Percentiles rank a stretch among this genome's conserved stretches.
Evolutionary conservation across 1,140 invertebrate species (phyloP).

Genomic region (Drosophila sucinea): DNA sequence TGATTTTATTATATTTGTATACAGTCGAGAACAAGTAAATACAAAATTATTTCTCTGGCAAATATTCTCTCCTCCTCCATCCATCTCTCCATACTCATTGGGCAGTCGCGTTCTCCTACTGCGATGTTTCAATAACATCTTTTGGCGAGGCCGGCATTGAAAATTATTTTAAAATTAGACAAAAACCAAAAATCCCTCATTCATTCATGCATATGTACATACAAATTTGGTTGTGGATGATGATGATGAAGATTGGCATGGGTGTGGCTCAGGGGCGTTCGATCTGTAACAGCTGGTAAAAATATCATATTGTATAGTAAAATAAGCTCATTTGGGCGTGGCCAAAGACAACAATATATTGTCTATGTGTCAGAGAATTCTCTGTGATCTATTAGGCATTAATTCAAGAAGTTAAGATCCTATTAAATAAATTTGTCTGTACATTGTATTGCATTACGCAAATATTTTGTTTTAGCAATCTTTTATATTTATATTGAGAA

Average conservation of each 20-base stretch:
- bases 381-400: no score
- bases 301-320: background rate
- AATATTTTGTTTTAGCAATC: no score
- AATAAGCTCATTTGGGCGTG: background rate
- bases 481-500: no score
- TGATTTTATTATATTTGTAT: conserved; percentile 10
- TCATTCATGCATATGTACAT: background rate
- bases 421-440: no score
- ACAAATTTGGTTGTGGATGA: conserved; percentile 15
- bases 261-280: conserved; percentile 32
- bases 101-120: conserved; percentile 41
- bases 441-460: no score
- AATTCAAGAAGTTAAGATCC: no score
- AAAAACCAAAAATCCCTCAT: conserved; percentile 44
- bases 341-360: background rate
- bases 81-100: conserved; percentile 7
- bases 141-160: conserved; percentile 73
- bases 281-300: conserved; percentile 53
- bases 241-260: conserved; percentile 45
- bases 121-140: conserved; percentile 56
- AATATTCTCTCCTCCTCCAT: conserved; percentile 45
- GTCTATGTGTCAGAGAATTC: no score
- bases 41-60: conserved; percentile 23
- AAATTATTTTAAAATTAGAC: conserved; percentile 76
- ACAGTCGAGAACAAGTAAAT: conserved; percentile 55